A percentile compares a stretch with the other conserved stretches of the same genome.
phyloP scores from a whole-genome alignment of 2,888 invertebrate genomes.

The Rhogogaster chlorosoma region DNA sequence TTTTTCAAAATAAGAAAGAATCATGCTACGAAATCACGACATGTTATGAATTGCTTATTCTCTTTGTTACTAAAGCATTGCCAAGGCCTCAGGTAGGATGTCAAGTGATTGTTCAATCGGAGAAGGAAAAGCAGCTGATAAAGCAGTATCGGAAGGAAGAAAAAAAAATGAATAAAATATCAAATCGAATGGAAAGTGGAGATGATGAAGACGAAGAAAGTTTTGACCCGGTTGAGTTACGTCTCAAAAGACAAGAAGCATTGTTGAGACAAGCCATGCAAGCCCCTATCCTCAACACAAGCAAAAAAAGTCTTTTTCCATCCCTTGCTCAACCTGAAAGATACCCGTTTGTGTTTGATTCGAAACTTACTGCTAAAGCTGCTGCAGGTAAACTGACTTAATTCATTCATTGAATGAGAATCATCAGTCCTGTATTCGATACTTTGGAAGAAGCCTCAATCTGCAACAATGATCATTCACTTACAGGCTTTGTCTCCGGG shows the following conservation, averaged over 20 bases:
- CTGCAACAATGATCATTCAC: conserved; percentile 23
- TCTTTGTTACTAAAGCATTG: conserved; percentile 73
- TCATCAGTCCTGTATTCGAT: conserved; percentile 28
- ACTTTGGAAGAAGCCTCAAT: conserved; percentile 16
- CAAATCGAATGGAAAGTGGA: conserved; percentile 75
- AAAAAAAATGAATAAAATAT: conserved; percentile 83
- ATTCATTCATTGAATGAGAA: not conserved
- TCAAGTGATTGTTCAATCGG: conserved; percentile 92
- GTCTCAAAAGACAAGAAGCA: conserved; percentile 79
- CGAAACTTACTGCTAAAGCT: conserved; percentile 84
- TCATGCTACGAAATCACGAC: not conserved
- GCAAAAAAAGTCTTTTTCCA: conserved; percentile 67
- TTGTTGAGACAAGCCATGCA: conserved; percentile 75
- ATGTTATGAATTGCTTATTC: not conserved
- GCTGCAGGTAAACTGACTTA: conserved; percentile 79
- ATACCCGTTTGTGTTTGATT: conserved; percentile 94
- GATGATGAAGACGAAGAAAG: conserved; percentile 77
- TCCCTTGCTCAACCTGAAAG: conserved; percentile 79
- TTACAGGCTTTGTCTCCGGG: conserved; percentile 87
- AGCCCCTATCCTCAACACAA: conserved; percentile 78
- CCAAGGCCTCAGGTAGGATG: conserved; percentile 85
- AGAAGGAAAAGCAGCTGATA: conserved; percentile 87
- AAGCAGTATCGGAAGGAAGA: conserved; percentile 92
- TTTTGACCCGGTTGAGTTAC: conserved; percentile 80
- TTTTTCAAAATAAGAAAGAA: not conserved